A percentile compares a stretch with the other conserved stretches of the same genome.
Conservation (phyloP, 2,113 vertebrate species). For the Setophaga coronata region DNA sequence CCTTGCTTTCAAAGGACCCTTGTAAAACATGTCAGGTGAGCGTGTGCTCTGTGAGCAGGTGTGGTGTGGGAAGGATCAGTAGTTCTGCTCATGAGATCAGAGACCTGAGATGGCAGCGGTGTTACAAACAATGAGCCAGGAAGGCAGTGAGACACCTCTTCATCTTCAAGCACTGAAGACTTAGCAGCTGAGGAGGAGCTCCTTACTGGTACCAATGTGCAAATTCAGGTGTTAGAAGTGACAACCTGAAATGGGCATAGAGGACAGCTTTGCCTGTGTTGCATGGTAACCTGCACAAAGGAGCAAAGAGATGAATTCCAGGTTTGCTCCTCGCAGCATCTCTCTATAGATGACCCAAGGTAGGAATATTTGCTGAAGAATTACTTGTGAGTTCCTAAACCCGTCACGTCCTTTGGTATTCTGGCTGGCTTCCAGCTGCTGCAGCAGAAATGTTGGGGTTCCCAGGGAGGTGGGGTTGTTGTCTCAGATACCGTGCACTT, state of each 20-base stretch:
- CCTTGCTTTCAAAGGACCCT: neutral
- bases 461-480: neutral
- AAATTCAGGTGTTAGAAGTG: neutral
- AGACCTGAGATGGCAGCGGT: neutral
- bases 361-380: neutral
- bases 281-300: neutral
- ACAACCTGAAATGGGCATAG: neutral
- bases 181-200: neutral
- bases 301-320: neutral
- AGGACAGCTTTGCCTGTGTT: neutral
- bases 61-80: neutral
- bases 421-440: neutral
- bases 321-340: neutral
- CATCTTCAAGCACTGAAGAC: neutral
- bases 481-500: neutral
- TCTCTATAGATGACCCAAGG: neutral
- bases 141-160: neutral
- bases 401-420: neutral
- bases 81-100: neutral
- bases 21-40: neutral
- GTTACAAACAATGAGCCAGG: accelerated
- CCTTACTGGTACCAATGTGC: neutral
- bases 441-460: neutral
- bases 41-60: neutral
- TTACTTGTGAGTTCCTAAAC: neutral